Conservation (phyloP, 2,797 vertebrate species). For the Ciconia nigra region DNA sequence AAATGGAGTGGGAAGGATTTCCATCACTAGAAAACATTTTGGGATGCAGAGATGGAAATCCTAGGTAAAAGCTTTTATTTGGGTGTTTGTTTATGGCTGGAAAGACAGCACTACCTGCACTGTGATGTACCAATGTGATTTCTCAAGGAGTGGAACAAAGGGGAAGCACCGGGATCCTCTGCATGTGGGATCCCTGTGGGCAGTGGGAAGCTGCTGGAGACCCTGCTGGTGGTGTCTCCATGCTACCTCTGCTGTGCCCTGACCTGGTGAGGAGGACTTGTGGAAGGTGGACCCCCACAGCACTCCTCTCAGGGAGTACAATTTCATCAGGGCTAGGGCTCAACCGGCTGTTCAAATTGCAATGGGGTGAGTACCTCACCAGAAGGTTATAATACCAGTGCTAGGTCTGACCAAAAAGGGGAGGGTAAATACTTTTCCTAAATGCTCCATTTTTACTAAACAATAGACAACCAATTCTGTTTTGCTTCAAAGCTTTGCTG, state of each 20-base stretch:
- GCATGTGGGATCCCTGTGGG: neutral
- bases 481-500: neutral
- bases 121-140: neutral
- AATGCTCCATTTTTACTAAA: neutral
- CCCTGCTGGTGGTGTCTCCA: neutral
- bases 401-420: neutral
- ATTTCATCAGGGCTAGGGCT: neutral
- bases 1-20: neutral
- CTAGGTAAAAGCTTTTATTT: neutral
- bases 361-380: accelerated
- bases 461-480: neutral
- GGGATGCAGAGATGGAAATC: neutral
- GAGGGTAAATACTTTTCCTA: neutral
- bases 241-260: neutral
- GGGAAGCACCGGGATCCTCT: neutral
- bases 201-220: neutral
- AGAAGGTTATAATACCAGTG: neutral
- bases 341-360: neutral
- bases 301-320: accelerated
- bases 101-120: neutral
- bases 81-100: neutral
- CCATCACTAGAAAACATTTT: neutral
- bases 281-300: neutral
- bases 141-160: neutral
- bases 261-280: neutral